Evolutionary conservation across 2,797 vertebrate genomes (phyloP), one percentile per base, ranked within the genome.

Genomic region (Microctenopoma steveboyesi): DNA sequence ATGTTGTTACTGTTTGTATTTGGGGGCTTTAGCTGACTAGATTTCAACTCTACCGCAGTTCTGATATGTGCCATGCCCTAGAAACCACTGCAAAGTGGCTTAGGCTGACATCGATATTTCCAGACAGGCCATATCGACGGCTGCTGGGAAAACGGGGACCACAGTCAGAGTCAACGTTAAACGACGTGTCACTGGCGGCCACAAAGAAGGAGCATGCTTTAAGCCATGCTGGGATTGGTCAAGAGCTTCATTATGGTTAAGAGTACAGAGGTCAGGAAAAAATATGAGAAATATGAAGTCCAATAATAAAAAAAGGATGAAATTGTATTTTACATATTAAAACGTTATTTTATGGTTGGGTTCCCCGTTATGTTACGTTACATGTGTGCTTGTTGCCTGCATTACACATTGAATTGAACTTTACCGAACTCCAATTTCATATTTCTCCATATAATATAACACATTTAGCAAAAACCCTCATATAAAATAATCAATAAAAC

Each of bases 101-200:
- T 83, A 88, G 79, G 67, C 86, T 92, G 91, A 89, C 91, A 89
- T 92, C 75, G 37, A 91, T 91, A 83, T 86, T 89, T 83, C 76
- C 84, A 90, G 85, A 88, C 86, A 87, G 84, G 87, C 74, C 79
- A 66, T 81, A 78, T 61, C 54, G 52, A 85, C 66, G 85, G 87
- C 87, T 79, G 65, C 69, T 63, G 77, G 86, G 83, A 72, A 84
- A 84, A 85, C 79, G 77, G 74, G 69, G 72, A 74, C 53, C 43
- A 59, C 13, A 35, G 59, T 49, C 33, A 7, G 56, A 83, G 43
- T 73, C 78, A 65, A 64, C 56, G 53, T 76, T 83, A 83, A 87
- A 88, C 10, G 63, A 73, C 80, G 74, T 64, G 81, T 85, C 86
- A 81, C 50, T 49, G 28, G 62, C 51, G 72, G 50, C 59, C 52